These are phyloP conservation scores for Limnephilus rhombicus DNA, from an alignment of 2,888 invertebrate genomes.

Conservation along the genomic window DNA sequence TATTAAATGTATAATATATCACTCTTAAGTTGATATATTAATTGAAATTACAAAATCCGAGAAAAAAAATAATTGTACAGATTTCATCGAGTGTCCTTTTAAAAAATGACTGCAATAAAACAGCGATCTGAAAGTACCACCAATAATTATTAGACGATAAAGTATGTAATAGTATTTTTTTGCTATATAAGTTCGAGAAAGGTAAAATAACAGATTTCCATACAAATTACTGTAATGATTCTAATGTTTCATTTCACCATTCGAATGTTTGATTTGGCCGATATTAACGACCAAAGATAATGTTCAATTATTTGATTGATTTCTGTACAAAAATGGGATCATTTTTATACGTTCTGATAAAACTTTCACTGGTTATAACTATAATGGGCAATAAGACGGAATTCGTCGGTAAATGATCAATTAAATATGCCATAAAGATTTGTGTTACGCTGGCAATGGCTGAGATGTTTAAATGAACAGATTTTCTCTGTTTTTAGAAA, in stretches of 20 bases:
- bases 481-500: neutral
- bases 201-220: neutral
- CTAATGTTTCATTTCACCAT: neutral
- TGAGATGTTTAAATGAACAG: neutral
- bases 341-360: neutral
- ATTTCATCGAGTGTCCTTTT: no score
- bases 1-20: no score
- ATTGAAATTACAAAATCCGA: no score
- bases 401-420: neutral
- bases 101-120: neutral
- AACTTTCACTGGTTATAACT: neutral
- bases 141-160: neutral
- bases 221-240: neutral
- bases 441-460: neutral
- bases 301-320: neutral
- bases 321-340: neutral
- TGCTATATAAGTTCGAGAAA: neutral
- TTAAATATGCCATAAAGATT: neutral
- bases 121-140: neutral
- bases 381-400: neutral
- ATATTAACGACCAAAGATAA: neutral
- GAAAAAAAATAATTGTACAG: neutral
- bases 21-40: no score
- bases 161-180: neutral
- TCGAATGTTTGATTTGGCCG: neutral